Evolutionary conservation across 2,797 vertebrate species (phyloP).

Genomic region (Harpagifer antarcticus): DNA sequence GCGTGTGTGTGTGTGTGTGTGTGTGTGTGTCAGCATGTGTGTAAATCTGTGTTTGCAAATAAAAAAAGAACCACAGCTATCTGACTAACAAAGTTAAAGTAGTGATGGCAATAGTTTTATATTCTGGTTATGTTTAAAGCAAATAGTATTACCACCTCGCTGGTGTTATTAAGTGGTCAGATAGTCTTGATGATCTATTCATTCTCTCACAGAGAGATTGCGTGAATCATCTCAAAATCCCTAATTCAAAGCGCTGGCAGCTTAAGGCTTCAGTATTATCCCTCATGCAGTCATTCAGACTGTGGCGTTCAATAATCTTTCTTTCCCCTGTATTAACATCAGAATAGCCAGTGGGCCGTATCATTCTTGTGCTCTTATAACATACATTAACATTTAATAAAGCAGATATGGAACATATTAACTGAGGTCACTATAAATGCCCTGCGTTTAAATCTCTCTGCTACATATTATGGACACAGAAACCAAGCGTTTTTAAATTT

Average conservation of each 20-base stretch:
- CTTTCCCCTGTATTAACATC: conserved; percentile 25
- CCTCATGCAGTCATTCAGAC: conserved; percentile 49
- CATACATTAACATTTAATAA: conserved; percentile 22
- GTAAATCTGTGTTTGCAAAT: background rate
- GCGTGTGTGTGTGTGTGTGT: conserved; percentile 14
- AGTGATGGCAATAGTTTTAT: conserved; percentile 2
- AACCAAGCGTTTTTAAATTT: background rate
- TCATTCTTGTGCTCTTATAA: background rate
- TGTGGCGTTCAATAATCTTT: conserved; percentile 36
- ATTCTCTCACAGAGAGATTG: conserved; percentile 53
- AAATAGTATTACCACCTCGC: conserved; percentile 34
- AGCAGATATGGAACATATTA: conserved; percentile 25
- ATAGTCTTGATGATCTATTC: conserved; percentile 57
- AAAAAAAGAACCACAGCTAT: background rate
- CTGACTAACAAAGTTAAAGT: conserved; percentile 10
- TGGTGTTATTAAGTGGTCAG: conserved; percentile 46
- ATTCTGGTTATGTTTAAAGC: background rate
- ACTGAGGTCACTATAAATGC: conserved; percentile 7
- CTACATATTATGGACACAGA: conserved; percentile 11
- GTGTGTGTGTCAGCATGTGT: conserved; percentile 15
- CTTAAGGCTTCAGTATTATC: conserved; percentile 66
- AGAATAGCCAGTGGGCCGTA: conserved; percentile 12
- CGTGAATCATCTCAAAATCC: conserved; percentile 70
- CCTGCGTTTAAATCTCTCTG: conserved; percentile 14
- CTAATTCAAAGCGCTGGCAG: conserved; percentile 64